Conservation (phyloP, 1,140 invertebrate species). For the Listronotus bonariensis region DNA sequence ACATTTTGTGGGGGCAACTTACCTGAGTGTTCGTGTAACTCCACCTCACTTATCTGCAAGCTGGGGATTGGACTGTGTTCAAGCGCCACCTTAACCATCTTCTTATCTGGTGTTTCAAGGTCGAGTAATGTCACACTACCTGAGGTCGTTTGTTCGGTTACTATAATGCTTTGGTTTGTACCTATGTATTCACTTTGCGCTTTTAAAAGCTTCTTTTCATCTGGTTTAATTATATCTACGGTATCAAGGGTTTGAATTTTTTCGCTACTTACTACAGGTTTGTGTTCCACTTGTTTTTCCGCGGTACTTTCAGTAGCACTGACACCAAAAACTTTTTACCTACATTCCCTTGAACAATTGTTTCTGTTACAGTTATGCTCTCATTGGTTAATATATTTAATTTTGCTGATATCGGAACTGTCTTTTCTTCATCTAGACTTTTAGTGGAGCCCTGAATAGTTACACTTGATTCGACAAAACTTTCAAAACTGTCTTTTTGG, state of each 20-base stretch:
- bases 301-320: conserved; percentile 55
- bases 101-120: conserved; percentile 41
- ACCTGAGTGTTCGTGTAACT: conserved; percentile 59
- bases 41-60: conserved; percentile 55
- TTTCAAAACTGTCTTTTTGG: conserved; percentile 45
- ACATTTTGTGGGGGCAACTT: conserved; percentile 54
- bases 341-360: conserved; percentile 58
- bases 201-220: conserved; percentile 55
- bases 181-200: conserved; percentile 52
- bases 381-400: conserved; percentile 56
- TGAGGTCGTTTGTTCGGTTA: conserved; percentile 58
- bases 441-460: conserved; percentile 53
- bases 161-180: conserved; percentile 56
- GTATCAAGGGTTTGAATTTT: conserved; percentile 49
- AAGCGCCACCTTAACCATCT: conserved; percentile 46
- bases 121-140: conserved; percentile 56
- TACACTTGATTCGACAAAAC: conserved; percentile 58
- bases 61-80: conserved; percentile 46
- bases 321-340: conserved; percentile 54
- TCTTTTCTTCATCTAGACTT: conserved; percentile 44
- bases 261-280: conserved; percentile 44
- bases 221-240: conserved; percentile 44
- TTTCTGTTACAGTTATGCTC: conserved; percentile 58
- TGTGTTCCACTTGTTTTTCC: conserved; percentile 53
- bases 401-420: conserved; percentile 52